phyloP scores from a whole-genome alignment of 2,113 vertebrate species.

The Nannospalax galili region DNA sequence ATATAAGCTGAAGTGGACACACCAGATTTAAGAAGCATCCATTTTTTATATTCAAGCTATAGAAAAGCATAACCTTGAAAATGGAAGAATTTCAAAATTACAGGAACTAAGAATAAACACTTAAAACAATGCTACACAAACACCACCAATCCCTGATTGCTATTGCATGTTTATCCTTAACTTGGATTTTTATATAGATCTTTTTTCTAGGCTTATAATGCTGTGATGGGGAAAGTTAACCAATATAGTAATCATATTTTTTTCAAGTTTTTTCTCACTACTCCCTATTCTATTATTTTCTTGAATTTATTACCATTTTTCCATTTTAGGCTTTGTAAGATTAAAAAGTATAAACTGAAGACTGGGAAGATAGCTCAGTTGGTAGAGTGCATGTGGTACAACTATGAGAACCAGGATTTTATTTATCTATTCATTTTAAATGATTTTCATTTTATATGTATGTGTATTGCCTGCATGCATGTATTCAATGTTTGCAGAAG shows the following conservation, averaged over 20 bases:
- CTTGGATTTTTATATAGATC: neutral
- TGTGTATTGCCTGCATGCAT: too few relatives aligned
- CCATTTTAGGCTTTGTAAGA: neutral
- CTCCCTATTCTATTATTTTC: neutral
- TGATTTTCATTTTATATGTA: too few relatives aligned
- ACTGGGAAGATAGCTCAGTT: too few relatives aligned
- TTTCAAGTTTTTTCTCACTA: neutral
- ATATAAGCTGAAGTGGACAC: neutral
- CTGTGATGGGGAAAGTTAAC: neutral
- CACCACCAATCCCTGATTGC: neutral
- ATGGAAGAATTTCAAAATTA: conserved; percentile 3
- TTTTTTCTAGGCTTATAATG: neutral
- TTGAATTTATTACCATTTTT: neutral
- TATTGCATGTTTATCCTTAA: neutral
- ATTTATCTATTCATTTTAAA: too few relatives aligned
- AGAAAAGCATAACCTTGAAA: neutral
- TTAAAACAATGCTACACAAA: too few relatives aligned
- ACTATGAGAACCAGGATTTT: too few relatives aligned
- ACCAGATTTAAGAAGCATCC: too few relatives aligned
- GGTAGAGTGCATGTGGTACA: too few relatives aligned
- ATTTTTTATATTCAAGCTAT: neutral
- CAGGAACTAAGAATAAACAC: too few relatives aligned
- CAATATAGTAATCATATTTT: neutral
- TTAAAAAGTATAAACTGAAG: too few relatives aligned
- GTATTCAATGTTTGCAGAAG: too few relatives aligned